Percentiles rank a stretch among this genome's conserved stretches.
phyloP scores from a whole-genome alignment of 2,797 vertebrate species.

The Benthosema pterotum region DNA sequence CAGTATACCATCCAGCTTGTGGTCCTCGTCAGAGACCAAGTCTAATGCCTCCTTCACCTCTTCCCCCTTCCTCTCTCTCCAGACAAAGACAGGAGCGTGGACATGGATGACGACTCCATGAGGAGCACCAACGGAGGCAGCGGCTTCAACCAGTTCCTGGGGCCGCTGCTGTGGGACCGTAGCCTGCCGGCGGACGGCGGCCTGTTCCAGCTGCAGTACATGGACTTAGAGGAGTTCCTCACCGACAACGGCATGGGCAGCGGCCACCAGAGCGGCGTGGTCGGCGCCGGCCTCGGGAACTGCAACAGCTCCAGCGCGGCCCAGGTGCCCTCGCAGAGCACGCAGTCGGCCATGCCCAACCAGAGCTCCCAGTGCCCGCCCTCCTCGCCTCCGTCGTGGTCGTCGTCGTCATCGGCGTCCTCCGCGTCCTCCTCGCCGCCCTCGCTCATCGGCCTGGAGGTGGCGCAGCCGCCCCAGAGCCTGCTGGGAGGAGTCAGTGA shows the following conservation, averaged over 20 bases:
- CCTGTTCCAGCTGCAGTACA: conserved; percentile 91
- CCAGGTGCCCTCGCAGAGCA: conserved; percentile 84
- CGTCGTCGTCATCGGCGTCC: conserved; percentile 75
- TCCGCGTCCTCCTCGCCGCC: conserved; percentile 72
- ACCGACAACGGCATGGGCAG: conserved; percentile 89
- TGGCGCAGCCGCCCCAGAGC: conserved; percentile 72
- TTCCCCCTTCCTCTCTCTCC: background rate
- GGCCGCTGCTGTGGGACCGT: conserved; percentile 90
- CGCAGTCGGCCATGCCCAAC: conserved; percentile 82
- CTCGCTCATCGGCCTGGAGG: conserved; percentile 81
- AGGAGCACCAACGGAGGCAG: conserved; percentile 47
- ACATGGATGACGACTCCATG: conserved; percentile 80
- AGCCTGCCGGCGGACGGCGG: conserved; percentile 87
- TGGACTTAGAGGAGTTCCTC: conserved; percentile 94
- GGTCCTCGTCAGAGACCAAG: too few relatives aligned
- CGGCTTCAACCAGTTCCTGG: conserved; percentile 84
- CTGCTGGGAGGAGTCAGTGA: conserved; percentile 67
- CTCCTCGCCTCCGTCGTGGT: conserved; percentile 77
- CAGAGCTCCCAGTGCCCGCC: conserved; percentile 85
- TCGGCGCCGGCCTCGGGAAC: conserved; percentile 24
- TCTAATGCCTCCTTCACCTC: background rate
- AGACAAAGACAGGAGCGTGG: conserved; percentile 79
- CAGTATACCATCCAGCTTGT: too few relatives aligned
- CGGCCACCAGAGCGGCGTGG: conserved; percentile 57
- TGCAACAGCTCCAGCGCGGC: conserved; percentile 82